Evolutionary conservation across 2,888 invertebrate species (phyloP).

Genomic region (Polymixis flavicincta): DNA sequence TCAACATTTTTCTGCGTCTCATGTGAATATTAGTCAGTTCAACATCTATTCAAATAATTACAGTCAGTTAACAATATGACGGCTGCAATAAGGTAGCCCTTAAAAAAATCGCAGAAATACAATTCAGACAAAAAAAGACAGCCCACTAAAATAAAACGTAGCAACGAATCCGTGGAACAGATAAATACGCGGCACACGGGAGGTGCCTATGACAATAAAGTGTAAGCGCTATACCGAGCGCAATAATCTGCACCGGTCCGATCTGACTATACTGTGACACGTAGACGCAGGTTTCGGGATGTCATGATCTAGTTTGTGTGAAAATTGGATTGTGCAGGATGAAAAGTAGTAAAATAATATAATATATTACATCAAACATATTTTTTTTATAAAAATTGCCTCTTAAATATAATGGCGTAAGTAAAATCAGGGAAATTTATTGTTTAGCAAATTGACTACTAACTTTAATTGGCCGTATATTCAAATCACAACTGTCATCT

Average conservation of each 20-base stretch:
- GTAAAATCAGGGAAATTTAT: background rate
- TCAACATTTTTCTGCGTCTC: no score
- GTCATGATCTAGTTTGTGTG: background rate
- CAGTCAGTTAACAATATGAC: no score
- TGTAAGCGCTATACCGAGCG: slow-evolving; percentile 57
- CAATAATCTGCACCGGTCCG: slow-evolving; percentile 68
- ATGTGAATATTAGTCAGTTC: no score
- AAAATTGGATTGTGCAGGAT: background rate
- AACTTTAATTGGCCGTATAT: background rate
- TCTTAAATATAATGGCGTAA: background rate
- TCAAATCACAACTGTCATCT: background rate
- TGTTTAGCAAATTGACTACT: background rate
- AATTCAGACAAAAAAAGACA: slow-evolving; percentile 26
- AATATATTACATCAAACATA: no score
- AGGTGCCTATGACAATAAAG: slow-evolving; percentile 66
- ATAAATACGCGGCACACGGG: slow-evolving; percentile 50
- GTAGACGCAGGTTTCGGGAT: slow-evolving; percentile 3
- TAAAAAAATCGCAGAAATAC: slow-evolving; percentile 14
- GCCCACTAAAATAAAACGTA: slow-evolving; percentile 44
- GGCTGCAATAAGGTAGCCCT: no score
- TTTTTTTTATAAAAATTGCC: background rate
- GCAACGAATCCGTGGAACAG: slow-evolving; percentile 35
- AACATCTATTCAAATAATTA: no score
- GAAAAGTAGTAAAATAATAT: background rate
- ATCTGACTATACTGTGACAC: slow-evolving; percentile 53